phyloP scores from a whole-genome alignment of 2,113 vertebrate species.

The Pionites leucogaster region DNA sequence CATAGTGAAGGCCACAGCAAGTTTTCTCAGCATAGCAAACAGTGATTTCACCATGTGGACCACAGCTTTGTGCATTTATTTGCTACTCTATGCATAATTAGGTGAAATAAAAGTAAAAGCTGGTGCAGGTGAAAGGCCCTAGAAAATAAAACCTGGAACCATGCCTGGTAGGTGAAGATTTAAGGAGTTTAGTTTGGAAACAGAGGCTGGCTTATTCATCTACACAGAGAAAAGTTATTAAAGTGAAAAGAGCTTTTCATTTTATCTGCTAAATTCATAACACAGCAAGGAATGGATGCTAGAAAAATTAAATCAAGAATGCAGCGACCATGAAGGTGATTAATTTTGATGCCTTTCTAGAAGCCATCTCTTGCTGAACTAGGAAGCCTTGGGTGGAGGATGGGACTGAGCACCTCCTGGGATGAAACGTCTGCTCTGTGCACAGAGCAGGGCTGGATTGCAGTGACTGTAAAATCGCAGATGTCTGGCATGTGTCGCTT shows the following conservation, averaged over 20 bases:
- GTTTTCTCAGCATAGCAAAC: accelerated
- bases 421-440: neutral
- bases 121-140: neutral
- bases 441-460: accelerated
- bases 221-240: slow-evolving; percentile 4
- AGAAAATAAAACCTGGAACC: neutral
- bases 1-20: neutral
- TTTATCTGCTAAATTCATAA: slow-evolving; percentile 19
- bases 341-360: neutral
- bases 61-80: neutral
- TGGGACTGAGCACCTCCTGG: neutral
- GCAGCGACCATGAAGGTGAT: neutral
- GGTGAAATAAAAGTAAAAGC: neutral
- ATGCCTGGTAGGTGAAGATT: neutral
- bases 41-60: accelerated
- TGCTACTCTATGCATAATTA: accelerated
- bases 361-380: neutral
- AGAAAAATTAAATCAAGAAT: slow-evolving; percentile 23
- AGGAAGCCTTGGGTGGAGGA: neutral
- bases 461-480: neutral
- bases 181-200: neutral
- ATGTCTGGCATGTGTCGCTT: neutral
- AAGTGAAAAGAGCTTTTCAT: slow-evolving; percentile 6
- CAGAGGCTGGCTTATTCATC: neutral
- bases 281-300: neutral